A percentile compares a stretch with the other conserved stretches of the same genome.
These are phyloP conservation scores for Drosophila birchii DNA, from an alignment of 2,888 invertebrate genomes.

Conservation along the genomic window DNA sequence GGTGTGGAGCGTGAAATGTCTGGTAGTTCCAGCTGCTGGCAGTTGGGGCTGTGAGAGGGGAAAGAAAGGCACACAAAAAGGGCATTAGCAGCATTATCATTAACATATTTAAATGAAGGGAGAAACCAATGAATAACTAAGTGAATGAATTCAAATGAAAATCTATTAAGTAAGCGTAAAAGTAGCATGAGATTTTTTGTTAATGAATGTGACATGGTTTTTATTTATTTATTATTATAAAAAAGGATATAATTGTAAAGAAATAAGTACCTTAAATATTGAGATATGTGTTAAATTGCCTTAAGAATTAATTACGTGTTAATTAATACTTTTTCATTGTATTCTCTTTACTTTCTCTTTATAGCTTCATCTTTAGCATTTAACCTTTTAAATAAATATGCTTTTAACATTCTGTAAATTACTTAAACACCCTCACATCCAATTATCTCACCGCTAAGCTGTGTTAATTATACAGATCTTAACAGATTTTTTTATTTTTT, in stretches of 20 bases:
- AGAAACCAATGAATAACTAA: conserved; percentile 40
- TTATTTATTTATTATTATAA: neutral
- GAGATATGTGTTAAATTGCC: no score
- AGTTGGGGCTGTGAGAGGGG: conserved; percentile 10
- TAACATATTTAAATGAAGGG: conserved; percentile 71
- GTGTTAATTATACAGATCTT: conserved; percentile 64
- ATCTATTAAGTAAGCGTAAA: conserved; percentile 31
- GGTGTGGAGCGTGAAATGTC: conserved; percentile 35
- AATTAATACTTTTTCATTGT: no score
- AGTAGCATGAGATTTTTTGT: conserved; percentile 2
- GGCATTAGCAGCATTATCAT: conserved; percentile 75
- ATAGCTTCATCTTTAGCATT: neutral
- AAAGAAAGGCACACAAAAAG: conserved; percentile 15
- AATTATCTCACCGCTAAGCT: conserved; percentile 60
- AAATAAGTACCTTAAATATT: neutral
- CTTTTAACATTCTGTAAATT: conserved; percentile 25
- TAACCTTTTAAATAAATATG: conserved; percentile 20
- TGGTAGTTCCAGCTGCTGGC: conserved; percentile 10
- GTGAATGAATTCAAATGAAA: conserved; percentile 24
- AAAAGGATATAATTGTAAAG: neutral
- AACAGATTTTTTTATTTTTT: conserved; percentile 20
- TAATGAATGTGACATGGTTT: conserved; percentile 9
- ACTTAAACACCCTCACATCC: conserved; percentile 20
- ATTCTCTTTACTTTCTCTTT: neutral
- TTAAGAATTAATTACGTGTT: no score